These are phyloP conservation scores for Epinotia demarniana DNA, from an alignment of 2,888 invertebrate genomes.

Conservation along the genomic window DNA sequence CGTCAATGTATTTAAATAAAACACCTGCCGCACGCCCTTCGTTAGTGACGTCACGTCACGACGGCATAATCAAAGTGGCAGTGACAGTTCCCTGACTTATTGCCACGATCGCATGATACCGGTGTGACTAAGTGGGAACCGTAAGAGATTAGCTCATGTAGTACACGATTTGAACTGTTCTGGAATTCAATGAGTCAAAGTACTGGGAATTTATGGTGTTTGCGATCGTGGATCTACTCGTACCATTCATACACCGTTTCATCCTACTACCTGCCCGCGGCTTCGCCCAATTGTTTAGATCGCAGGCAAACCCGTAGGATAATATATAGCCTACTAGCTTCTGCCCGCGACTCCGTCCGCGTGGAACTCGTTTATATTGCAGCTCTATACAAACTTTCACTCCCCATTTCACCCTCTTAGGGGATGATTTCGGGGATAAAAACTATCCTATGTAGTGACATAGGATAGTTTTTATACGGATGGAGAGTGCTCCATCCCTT, in stretches of 20 bases:
- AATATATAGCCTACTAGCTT: no score
- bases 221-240: slow-evolving; percentile 1
- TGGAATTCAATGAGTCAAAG: slow-evolving; percentile 35
- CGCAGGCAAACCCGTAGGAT: no score
- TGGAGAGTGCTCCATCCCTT: no score
- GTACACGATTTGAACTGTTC: slow-evolving; percentile 18
- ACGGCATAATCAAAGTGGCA: slow-evolving; percentile 64
- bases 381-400: no score
- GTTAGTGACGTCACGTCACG: slow-evolving; percentile 72
- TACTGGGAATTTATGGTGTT: slow-evolving; percentile 12
- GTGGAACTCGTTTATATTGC: no score
- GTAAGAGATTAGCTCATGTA: slow-evolving; percentile 30
- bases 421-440: no score
- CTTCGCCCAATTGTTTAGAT: no score
- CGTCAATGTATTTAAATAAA: slow-evolving; percentile 40
- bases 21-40: slow-evolving; percentile 47
- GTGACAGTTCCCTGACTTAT: slow-evolving; percentile 69
- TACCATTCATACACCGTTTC: not conserved
- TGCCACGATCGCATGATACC: slow-evolving; percentile 43
- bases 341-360: no score
- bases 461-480: no score
- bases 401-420: no score
- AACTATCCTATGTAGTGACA: no score
- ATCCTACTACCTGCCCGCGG: no score
- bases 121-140: slow-evolving; percentile 42